Evolutionary conservation across 2,888 invertebrate genomes (phyloP).

Genomic region (Zygogramma bicolorata): DNA sequence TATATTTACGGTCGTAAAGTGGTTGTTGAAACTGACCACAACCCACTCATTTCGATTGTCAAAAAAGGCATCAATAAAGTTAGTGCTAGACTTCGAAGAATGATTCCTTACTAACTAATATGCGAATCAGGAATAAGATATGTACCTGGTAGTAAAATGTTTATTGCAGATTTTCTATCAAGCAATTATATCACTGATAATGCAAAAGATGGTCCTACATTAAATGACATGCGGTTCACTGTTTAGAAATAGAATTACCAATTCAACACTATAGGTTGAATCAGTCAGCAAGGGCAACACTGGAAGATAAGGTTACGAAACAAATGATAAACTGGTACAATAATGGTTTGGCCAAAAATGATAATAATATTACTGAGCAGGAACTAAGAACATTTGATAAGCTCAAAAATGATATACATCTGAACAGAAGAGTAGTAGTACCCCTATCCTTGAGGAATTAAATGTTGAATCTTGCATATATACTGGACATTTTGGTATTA

Average conservation of each 20-base stretch:
- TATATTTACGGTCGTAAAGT: too few species aligned
- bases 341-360: not conserved
- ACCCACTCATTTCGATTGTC: not conserved
- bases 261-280: not conserved
- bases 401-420: not conserved
- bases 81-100: not conserved
- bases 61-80: not conserved
- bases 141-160: too few species aligned
- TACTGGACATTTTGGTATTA: too few species aligned
- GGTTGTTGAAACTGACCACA: too few species aligned
- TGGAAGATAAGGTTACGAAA: not conserved
- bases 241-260: not conserved
- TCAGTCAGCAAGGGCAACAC: not conserved
- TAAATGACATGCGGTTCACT: too few species aligned
- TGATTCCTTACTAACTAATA: not conserved
- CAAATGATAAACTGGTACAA: not conserved
- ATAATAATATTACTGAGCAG: too few species aligned
- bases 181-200: too few species aligned
- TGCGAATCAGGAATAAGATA: not conserved
- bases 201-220: too few species aligned
- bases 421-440: not conserved
- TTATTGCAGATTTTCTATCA: too few species aligned
- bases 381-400: not conserved
- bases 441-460: not conserved
- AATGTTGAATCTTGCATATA: not conserved